Evolutionary conservation across 1,140 invertebrate species (phyloP).

Genomic region (Scaptomyza pallida): DNA sequence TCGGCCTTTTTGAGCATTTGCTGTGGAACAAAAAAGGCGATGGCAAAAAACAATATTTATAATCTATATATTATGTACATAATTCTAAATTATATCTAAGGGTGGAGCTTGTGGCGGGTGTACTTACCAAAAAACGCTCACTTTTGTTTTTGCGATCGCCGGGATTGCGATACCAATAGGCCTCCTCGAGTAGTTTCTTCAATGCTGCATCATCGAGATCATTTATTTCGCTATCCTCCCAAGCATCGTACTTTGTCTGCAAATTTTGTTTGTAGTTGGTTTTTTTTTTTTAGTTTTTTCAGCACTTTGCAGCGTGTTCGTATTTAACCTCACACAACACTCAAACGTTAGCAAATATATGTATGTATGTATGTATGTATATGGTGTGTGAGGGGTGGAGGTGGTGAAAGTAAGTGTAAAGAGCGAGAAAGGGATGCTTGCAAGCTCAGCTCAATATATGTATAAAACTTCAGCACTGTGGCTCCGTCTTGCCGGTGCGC

Average conservation of each 20-base stretch:
- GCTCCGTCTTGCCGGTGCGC: slow-evolving; percentile 3
- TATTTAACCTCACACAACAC: slow-evolving; percentile 35
- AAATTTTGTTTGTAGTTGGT: slow-evolving; percentile 17
- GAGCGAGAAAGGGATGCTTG: background rate
- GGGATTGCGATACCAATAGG: slow-evolving; percentile 88
- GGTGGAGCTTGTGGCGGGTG: no score
- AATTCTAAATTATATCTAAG: no score
- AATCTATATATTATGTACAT: background rate
- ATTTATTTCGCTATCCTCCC: slow-evolving; percentile 88
- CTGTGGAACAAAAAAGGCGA: slow-evolving; percentile 28
- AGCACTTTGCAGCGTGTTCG: slow-evolving; percentile 11
- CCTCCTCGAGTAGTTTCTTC: slow-evolving; percentile 89
- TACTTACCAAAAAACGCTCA: slow-evolving; percentile 88
- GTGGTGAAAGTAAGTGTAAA: background rate
- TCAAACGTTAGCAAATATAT: slow-evolving; percentile 5
- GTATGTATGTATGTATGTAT: no score
- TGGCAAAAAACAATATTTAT: background rate
- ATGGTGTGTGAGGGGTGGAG: background rate
- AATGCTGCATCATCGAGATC: slow-evolving; percentile 87
- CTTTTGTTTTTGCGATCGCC: slow-evolving; percentile 89
- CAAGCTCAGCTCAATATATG: background rate
- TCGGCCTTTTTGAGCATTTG: slow-evolving; percentile 83
- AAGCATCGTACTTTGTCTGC: slow-evolving; percentile 77
- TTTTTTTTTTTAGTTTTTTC: background rate
- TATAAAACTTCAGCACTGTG: background rate